These are phyloP conservation scores for Tragelaphus oryx DNA, from an alignment of 2,797 vertebrate species.

Conservation along the genomic window DNA sequence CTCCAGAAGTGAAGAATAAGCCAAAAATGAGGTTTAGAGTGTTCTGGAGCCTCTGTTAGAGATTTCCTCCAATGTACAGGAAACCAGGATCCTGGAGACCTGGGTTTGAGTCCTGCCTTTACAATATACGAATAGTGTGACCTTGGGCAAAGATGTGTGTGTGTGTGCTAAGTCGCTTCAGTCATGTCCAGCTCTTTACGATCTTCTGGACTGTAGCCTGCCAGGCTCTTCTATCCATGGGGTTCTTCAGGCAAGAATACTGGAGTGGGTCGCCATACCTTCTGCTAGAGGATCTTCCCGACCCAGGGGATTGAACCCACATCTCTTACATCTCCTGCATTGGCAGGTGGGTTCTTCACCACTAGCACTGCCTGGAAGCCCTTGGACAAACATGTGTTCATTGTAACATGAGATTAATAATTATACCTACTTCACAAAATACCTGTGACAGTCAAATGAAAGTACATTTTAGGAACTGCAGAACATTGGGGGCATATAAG, in stretches of 20 bases:
- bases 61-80: background rate
- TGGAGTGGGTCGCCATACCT: background rate
- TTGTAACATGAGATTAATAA: slow-evolving; percentile 18
- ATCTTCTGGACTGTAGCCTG: background rate
- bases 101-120: background rate
- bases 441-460: background rate
- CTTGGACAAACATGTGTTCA: slow-evolving; percentile 19
- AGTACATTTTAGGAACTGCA: background rate
- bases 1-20: background rate
- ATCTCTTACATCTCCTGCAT: background rate
- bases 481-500: background rate
- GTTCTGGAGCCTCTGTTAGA: background rate
- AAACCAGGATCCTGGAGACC: slow-evolving; percentile 10
- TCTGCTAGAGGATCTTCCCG: background rate
- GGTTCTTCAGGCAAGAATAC: background rate
- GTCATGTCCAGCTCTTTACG: background rate
- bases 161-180: background rate
- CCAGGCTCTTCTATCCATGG: background rate
- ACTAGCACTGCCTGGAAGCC: background rate
- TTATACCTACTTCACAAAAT: background rate
- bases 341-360: background rate
- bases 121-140: background rate
- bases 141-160: background rate
- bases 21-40: background rate
- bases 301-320: background rate